A percentile compares a stretch with the other conserved stretches of the same genome.
Conservation (phyloP, 2,113 vertebrate genomes). For the Damaliscus lunatus region DNA sequence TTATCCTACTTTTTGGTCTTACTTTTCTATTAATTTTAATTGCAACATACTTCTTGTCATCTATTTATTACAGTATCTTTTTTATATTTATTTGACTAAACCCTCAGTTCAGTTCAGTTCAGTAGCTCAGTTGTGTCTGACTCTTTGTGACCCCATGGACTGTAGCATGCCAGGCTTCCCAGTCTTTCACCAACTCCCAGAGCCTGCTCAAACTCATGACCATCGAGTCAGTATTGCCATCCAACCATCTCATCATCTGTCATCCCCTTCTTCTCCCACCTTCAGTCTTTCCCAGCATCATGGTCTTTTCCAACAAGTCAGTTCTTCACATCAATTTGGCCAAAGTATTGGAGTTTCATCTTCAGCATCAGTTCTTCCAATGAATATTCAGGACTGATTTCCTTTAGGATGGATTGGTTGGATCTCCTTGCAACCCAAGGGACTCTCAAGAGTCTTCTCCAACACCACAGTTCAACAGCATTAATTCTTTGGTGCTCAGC, state of each 20-base stretch:
- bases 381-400: background rate
- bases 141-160: background rate
- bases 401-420: background rate
- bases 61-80: background rate
- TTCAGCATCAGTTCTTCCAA: background rate
- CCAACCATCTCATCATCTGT: background rate
- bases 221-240: background rate
- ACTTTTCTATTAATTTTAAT: constrained; percentile 21
- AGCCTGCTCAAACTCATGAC: background rate
- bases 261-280: background rate
- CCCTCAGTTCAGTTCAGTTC: background rate
- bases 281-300: background rate
- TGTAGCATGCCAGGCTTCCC: background rate
- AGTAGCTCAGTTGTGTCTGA: background rate
- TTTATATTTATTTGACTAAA: background rate
- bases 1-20: constrained; percentile 1
- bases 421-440: background rate
- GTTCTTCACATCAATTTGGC: background rate
- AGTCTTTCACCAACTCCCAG: background rate
- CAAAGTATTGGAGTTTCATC: background rate
- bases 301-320: background rate
- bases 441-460: background rate
- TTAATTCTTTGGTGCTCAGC: background rate
- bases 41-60: background rate
- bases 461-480: background rate